Evolutionary conservation across 2,888 invertebrate species (phyloP).

Genomic region (Pachliopta kotzebuea): DNA sequence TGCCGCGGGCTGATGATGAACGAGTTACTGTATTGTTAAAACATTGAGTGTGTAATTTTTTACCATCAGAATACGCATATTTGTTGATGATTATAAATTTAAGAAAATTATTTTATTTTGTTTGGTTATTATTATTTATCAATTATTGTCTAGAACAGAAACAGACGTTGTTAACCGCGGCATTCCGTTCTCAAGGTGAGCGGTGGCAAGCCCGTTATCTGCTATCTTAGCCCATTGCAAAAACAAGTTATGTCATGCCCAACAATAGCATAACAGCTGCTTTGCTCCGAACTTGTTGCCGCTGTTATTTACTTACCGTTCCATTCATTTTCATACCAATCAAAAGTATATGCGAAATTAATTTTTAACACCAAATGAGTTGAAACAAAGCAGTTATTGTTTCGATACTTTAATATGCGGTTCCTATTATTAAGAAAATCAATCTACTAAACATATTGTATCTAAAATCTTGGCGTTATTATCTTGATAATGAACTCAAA

Average conservation of each 20-base stretch:
- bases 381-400: not conserved
- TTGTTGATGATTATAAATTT: too few species aligned
- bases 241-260: constrained; percentile 53
- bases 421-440: not conserved
- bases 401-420: not conserved
- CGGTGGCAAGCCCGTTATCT: constrained; percentile 48
- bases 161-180: constrained; percentile 35
- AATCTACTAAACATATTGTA: too few species aligned
- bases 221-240: constrained; percentile 51
- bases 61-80: too few species aligned
- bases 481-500: too few species aligned
- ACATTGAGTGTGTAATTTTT: too few species aligned
- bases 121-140: not conserved
- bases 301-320: constrained; percentile 9
- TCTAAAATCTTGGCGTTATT: too few species aligned
- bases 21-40: too few species aligned
- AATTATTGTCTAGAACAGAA: constrained; percentile 10
- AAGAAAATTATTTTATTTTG: not conserved
- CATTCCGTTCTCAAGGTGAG: constrained; percentile 75
- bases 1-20: too few species aligned
- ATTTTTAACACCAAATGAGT: not conserved
- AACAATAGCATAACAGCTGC: constrained; percentile 37
- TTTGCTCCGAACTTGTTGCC: constrained; percentile 3
- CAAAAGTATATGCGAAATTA: not conserved
- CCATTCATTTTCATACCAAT: not conserved